These are phyloP conservation scores for Spheniscus mendiculus DNA, from an alignment of 2,113 vertebrate genomes.

Conservation along the genomic window DNA sequence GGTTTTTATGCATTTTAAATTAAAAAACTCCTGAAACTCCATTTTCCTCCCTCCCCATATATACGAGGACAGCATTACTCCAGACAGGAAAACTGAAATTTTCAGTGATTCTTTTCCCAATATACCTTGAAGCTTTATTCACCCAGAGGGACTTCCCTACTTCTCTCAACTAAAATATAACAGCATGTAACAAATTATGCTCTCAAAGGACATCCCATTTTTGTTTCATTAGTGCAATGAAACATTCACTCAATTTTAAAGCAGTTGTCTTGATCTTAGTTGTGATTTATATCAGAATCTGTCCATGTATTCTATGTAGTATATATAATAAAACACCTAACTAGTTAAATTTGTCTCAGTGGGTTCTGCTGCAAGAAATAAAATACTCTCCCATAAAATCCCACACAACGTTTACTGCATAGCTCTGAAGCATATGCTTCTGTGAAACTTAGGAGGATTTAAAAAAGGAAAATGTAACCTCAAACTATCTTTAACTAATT, in stretches of 20 bases:
- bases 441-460: background rate
- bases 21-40: background rate
- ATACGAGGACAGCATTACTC: background rate
- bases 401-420: background rate
- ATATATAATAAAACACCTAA: conserved; percentile 55
- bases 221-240: conserved; percentile 77
- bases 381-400: conserved; percentile 49
- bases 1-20: background rate
- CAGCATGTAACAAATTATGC: conserved; percentile 69
- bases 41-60: background rate
- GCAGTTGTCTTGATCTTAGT: conserved; percentile 64
- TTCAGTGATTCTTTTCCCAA: conserved; percentile 40
- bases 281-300: conserved; percentile 67
- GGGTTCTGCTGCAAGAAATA: conserved; percentile 23
- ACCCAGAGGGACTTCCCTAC: conserved; percentile 35
- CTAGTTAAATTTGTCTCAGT: conserved; percentile 61
- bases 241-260: conserved; percentile 77
- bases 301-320: conserved; percentile 35
- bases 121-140: conserved; percentile 68
- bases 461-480: background rate
- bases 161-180: conserved; percentile 64
- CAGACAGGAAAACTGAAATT: background rate
- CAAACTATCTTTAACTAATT: background rate
- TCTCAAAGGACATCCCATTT: conserved; percentile 68
- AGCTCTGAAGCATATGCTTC: background rate